Evolutionary conservation across 2,113 vertebrate species (phyloP).

Genomic region (Charina bottae): DNA sequence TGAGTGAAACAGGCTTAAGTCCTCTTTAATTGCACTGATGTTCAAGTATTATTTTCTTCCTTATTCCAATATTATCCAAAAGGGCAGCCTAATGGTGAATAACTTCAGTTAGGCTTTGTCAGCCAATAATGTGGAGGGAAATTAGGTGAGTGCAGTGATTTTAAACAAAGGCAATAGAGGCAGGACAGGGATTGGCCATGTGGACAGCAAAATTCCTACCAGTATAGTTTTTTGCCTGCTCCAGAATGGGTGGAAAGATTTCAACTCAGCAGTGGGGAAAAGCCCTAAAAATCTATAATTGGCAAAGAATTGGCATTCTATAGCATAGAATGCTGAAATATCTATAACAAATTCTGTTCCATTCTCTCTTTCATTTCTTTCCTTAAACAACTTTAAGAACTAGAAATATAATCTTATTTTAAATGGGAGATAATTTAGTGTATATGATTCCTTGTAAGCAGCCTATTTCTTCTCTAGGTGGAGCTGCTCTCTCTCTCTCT

Average conservation of each 20-base stretch:
- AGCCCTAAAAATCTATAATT: background rate
- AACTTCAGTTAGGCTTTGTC: background rate
- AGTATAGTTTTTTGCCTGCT: background rate
- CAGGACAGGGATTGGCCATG: background rate
- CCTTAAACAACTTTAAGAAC: background rate
- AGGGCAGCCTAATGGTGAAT: background rate
- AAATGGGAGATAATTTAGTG: background rate
- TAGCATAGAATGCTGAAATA: background rate
- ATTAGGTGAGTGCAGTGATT: background rate
- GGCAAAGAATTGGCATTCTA: background rate
- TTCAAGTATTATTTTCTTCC: too few relatives aligned
- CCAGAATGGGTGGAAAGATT: background rate
- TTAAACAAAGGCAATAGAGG: background rate
- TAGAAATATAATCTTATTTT: background rate
- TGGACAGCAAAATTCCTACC: background rate
- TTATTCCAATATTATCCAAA: background rate
- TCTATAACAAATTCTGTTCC: background rate
- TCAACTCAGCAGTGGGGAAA: background rate
- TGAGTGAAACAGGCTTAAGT: too few relatives aligned
- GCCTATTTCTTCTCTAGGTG: background rate
- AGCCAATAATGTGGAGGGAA: background rate
- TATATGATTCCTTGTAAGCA: background rate
- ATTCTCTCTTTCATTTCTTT: background rate
- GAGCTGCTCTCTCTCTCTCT: background rate
- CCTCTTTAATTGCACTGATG: too few relatives aligned